Evolutionary conservation across 2,888 invertebrate genomes (phyloP), one percentile per base, ranked within the genome.

Genomic region (Eristalis tenax): DNA sequence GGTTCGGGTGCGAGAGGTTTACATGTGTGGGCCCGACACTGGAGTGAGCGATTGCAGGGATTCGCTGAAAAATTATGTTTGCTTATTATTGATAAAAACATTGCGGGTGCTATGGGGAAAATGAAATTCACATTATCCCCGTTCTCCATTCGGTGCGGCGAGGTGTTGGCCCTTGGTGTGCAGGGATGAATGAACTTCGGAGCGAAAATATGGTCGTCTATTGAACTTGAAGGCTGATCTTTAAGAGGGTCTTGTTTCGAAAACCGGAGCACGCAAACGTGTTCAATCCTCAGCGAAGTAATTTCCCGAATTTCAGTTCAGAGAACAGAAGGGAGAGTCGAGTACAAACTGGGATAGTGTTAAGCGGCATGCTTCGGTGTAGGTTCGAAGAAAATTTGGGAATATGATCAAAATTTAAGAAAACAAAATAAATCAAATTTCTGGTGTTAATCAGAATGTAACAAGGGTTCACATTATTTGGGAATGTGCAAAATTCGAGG

Each of bases 1-100:
- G 13, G 1, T 13, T 59, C 11, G 26, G 26, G 26, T 15, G 26
- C 15, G 18, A 18, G 26, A 3, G 59, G 15, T 22, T 32, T 57
- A 6, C 22, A 22, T 57, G 26, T 59, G 59, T 13, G 26, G 26
- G 26, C 26, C n/a, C 26, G 26, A 26, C 26, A 3, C 26, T 26
- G 59, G 15, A 13, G 26, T 13, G 26, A 26, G 59, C 15, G 26
- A 59, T 59, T 28, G 26, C 26, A 59, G 26, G 59, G 59, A 26
- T 59, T 59, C 59, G 59, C 8, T 59, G 59, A 59, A 59, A 59
- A 59, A 26, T 59, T 59, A 59, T 59, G 26, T 50, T 50, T 50
- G 18, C 50, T 18, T 50, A 18, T 18, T 18, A 50, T 59, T 59
- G 59, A 5, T 6, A 59, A 26, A 26, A 26, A 26, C 59, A 59